A percentile compares a stretch with the other conserved stretches of the same genome.
These are phyloP conservation scores for Callosobruchus maculatus DNA, from an alignment of 2,888 invertebrate species.

Conservation along the genomic window DNA sequence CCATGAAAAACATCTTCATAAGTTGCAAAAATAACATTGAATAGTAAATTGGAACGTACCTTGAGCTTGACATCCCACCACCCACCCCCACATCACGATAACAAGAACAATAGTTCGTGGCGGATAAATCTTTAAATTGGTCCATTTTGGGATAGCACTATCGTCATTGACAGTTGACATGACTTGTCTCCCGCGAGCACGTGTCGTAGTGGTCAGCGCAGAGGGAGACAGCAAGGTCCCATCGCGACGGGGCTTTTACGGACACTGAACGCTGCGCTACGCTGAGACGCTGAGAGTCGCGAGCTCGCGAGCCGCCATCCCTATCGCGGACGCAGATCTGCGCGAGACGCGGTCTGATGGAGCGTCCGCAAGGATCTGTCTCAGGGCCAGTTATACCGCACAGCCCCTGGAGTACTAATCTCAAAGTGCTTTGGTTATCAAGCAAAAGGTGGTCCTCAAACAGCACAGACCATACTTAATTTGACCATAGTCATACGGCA, in stretches of 20 bases:
- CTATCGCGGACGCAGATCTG: background rate
- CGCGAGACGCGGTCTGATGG: background rate
- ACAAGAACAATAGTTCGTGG: background rate
- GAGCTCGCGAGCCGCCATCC: background rate
- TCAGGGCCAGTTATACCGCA: background rate
- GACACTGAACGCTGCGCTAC: conserved; percentile 13
- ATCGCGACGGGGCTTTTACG: conserved; percentile 17
- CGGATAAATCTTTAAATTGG: background rate
- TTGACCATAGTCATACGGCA: too few species aligned
- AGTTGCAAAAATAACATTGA: too few species aligned
- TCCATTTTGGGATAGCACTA: background rate
- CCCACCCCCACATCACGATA: background rate
- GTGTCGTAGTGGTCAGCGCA: conserved; percentile 20
- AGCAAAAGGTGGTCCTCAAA: too few species aligned
- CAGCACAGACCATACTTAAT: too few species aligned
- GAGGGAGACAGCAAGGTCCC: conserved; percentile 15
- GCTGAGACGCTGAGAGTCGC: background rate
- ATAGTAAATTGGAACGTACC: background rate
- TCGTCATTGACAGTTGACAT: background rate
- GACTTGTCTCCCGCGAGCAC: conserved; percentile 15
- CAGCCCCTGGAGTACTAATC: too few species aligned
- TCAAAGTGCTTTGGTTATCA: too few species aligned
- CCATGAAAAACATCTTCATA: too few species aligned
- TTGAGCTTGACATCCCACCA: background rate
- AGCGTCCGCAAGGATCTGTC: background rate